Conservation (phyloP, 1,140 invertebrate species). For the Asobara japonica region DNA sequence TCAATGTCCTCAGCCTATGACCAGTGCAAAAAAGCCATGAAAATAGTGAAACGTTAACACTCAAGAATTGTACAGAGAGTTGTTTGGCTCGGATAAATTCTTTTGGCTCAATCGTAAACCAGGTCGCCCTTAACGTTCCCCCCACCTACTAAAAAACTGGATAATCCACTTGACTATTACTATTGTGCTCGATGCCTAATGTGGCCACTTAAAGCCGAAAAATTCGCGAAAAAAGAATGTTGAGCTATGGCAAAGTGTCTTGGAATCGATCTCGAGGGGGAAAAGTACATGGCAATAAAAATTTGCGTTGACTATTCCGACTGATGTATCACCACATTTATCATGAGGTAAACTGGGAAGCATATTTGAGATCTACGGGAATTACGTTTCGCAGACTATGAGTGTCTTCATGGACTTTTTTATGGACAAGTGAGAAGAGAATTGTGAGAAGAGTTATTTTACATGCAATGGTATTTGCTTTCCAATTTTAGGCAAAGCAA, state of each 20-base stretch:
- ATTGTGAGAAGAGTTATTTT: too few species aligned
- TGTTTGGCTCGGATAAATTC: constrained; percentile 52
- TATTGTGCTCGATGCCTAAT: constrained; percentile 50
- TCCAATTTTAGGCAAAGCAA: too few species aligned
- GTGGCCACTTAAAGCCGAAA: constrained; percentile 38
- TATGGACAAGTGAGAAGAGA: too few species aligned
- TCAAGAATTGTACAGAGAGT: constrained; percentile 36
- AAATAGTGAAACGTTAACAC: constrained; percentile 7
- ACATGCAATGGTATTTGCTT: too few species aligned
- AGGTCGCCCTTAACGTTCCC: constrained; percentile 44
- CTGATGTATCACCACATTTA: constrained; percentile 10
- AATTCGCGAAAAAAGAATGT: not conserved
- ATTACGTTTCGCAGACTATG: not conserved
- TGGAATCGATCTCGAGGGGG: not conserved
- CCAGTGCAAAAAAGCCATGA: constrained; percentile 15
- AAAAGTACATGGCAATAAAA: not conserved
- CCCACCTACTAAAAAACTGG: constrained; percentile 48
- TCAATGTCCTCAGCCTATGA: constrained; percentile 27
- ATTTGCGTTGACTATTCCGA: constrained; percentile 3
- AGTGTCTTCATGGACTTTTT: not conserved
- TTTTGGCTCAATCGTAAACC: constrained; percentile 48
- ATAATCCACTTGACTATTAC: constrained; percentile 33
- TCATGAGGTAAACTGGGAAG: not conserved
- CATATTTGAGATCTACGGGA: not conserved
- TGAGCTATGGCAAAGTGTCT: not conserved